These are phyloP conservation scores for Xiphophorus hellerii DNA, from an alignment of 2,113 vertebrate genomes.

Conservation along the genomic window DNA sequence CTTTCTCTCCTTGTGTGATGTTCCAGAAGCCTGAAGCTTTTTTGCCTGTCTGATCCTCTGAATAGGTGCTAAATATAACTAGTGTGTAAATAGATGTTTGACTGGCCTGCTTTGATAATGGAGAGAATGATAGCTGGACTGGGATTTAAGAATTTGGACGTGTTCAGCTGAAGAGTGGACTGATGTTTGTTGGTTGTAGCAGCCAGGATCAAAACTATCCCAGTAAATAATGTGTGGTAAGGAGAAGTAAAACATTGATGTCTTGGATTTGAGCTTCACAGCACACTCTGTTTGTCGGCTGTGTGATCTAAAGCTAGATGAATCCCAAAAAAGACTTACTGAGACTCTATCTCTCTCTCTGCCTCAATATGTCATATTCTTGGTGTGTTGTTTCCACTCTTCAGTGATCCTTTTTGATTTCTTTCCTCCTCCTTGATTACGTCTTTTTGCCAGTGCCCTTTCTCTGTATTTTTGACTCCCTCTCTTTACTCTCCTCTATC, in stretches of 20 bases:
- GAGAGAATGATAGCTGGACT: constrained; percentile 42
- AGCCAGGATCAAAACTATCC: constrained; percentile 33
- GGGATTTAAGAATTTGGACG: constrained; percentile 34
- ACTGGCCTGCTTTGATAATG: constrained; percentile 63
- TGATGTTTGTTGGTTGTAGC: constrained; percentile 30
- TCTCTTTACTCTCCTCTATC: constrained; percentile 54
- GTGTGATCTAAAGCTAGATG: constrained; percentile 42
- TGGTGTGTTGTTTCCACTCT: constrained; percentile 15
- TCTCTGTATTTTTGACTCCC: constrained; percentile 56
- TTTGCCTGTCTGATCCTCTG: constrained; percentile 43
- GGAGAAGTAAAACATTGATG: constrained; percentile 47
- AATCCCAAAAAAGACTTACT: constrained; percentile 47
- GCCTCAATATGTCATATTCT: neutral
- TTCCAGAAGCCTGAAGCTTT: constrained; percentile 41
- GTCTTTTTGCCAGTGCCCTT: constrained; percentile 43
- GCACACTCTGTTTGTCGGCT: constrained; percentile 24
- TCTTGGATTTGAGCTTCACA: constrained; percentile 41
- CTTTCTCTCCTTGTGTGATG: constrained; percentile 17
- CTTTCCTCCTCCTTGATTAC: constrained; percentile 24
- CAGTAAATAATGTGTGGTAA: constrained; percentile 54
- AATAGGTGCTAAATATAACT: constrained; percentile 58
- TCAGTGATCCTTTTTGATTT: constrained; percentile 27
- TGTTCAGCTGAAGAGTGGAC: constrained; percentile 16
- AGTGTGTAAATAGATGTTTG: constrained; percentile 58
- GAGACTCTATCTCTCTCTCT: constrained; percentile 4